A percentile compares a stretch with the other conserved stretches of the same genome.
Conservation (phyloP, 2,797 vertebrate genomes). For the Coluber constrictor region DNA sequence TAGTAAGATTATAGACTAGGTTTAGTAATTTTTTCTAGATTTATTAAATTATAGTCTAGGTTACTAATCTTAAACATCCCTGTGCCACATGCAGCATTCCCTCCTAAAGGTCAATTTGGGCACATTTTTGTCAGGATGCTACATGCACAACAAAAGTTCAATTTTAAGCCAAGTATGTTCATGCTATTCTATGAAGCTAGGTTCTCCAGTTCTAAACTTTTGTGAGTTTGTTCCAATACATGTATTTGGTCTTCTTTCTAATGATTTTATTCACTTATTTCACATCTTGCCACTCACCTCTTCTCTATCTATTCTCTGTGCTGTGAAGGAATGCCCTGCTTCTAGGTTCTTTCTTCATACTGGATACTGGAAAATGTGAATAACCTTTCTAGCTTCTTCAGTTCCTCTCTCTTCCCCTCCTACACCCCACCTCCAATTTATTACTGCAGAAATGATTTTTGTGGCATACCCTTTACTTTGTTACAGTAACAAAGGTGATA, state of each 20-base stretch:
- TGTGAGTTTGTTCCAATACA: not conserved
- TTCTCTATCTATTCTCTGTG: too few species aligned
- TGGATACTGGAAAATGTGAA: too few species aligned
- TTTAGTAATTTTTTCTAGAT: not conserved
- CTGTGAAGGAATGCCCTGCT: too few species aligned
- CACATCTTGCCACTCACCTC: not conserved
- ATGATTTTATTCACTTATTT: not conserved
- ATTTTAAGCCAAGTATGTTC: not conserved
- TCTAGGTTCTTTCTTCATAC: too few species aligned
- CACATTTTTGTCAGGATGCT: not conserved
- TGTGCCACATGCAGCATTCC: not conserved
- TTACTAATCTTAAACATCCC: not conserved
- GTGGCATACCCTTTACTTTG: not conserved
- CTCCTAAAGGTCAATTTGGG: not conserved
- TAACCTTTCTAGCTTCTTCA: too few species aligned
- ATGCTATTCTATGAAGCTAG: not conserved
- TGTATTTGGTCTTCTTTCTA: conserved; percentile 12
- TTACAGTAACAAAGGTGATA: conserved; percentile 6
- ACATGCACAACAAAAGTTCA: not conserved
- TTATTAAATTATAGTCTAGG: not conserved
- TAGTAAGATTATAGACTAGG: not conserved
- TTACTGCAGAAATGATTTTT: conserved; percentile 13
- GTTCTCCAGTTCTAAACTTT: not conserved
- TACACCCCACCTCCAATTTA: not conserved
- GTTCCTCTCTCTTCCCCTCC: too few species aligned